Evolutionary conservation across 2,113 vertebrate genomes (phyloP).

Genomic region (Epinephelus moara): DNA sequence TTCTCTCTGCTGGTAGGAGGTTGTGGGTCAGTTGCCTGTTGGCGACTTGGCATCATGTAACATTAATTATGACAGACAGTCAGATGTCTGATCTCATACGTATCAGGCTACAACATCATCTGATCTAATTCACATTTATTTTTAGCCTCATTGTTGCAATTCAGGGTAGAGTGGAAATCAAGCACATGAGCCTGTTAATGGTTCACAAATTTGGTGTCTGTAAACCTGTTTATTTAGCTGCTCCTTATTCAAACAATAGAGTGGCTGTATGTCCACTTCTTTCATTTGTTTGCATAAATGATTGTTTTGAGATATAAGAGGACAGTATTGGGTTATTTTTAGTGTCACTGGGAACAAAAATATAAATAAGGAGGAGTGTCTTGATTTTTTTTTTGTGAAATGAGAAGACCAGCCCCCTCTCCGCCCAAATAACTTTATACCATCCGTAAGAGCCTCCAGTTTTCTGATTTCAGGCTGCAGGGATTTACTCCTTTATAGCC

Average conservation of each 20-base stretch:
- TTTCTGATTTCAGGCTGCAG: not conserved
- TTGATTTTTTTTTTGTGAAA: not conserved
- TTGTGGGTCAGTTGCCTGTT: not conserved
- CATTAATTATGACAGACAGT: not conserved
- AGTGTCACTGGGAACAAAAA: not conserved
- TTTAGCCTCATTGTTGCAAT: not conserved
- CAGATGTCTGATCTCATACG: not conserved
- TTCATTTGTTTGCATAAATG: not conserved
- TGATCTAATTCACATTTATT: not conserved
- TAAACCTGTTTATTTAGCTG: not conserved
- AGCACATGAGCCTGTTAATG: not conserved
- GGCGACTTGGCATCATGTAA: not conserved
- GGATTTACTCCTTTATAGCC: not conserved
- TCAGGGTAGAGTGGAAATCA: not conserved
- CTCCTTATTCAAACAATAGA: not conserved
- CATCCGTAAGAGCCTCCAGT: not conserved
- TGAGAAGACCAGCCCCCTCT: not conserved
- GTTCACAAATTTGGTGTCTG: not conserved
- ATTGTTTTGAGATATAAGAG: not conserved
- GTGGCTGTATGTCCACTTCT: not conserved
- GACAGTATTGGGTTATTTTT: no score
- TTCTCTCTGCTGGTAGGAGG: not conserved
- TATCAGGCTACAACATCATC: not conserved
- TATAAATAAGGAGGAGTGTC: not conserved
- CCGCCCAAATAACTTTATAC: not conserved